Conservation (phyloP, 2,113 vertebrate genomes). For the Corynorhinus townsendii region DNA sequence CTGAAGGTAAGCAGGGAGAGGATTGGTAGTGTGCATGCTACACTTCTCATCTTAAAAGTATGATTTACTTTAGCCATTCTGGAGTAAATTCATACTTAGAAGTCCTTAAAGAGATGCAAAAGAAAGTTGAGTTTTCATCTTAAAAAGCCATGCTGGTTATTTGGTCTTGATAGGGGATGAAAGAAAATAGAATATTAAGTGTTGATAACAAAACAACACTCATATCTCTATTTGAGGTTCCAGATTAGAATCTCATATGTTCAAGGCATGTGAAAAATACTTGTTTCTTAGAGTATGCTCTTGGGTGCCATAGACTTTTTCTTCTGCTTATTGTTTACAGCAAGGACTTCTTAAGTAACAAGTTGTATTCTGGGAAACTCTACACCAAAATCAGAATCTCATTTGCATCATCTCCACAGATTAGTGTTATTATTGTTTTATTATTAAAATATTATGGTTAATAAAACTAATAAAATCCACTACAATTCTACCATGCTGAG, state of each 20-base stretch:
- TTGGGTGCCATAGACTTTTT: not conserved
- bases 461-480: not conserved
- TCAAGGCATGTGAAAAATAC: not conserved
- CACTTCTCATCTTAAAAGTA: conserved; percentile 77
- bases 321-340: not conserved
- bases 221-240: not conserved
- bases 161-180: not conserved
- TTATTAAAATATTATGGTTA: not conserved
- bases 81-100: conserved; percentile 64
- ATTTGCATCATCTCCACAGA: not conserved
- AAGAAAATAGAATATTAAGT: not conserved
- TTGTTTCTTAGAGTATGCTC: not conserved
- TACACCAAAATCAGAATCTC: not conserved
- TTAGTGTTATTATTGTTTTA: not conserved
- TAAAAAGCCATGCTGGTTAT: not conserved
- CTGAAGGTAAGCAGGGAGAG: conserved; percentile 56
- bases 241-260: not conserved
- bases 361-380: not conserved
- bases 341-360: not conserved
- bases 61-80: conserved; percentile 76
- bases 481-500: not conserved
- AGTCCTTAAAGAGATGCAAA: conserved; percentile 66
- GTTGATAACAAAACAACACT: not conserved
- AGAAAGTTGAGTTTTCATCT: conserved; percentile 42
- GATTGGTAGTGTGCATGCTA: conserved; percentile 53